phyloP scores from a whole-genome alignment of 1,140 invertebrate genomes.

The Drosophila elegans region DNA sequence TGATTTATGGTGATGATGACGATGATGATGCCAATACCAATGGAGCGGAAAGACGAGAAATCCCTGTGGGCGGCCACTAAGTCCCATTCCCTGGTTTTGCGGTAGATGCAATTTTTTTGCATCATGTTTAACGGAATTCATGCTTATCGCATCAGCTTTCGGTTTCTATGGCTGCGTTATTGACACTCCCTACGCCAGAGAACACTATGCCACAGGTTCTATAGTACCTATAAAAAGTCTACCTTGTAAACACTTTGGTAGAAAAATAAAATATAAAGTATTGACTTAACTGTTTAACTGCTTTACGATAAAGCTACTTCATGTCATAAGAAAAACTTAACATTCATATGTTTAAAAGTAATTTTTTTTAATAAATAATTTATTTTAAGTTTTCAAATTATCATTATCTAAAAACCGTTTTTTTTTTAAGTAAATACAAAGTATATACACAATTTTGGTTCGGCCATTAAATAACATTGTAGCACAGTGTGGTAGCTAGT shows the following conservation, averaged over 20 bases:
- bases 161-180: constrained; percentile 3
- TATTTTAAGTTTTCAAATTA: no score
- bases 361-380: no score
- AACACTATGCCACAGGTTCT: not conserved
- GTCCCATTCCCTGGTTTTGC: constrained; percentile 2
- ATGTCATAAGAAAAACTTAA: no score
- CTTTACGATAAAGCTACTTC: no score
- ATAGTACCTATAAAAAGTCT: not conserved
- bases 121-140: constrained; percentile 34
- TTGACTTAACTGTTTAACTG: no score
- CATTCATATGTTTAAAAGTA: no score
- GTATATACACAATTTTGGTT: no score
- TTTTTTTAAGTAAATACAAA: no score
- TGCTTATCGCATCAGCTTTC: constrained; percentile 32
- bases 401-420: no score
- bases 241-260: not conserved
- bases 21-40: constrained; percentile 54
- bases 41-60: constrained; percentile 33
- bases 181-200: not conserved
- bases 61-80: constrained; percentile 14
- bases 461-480: not conserved
- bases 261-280: not conserved
- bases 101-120: constrained; percentile 27
- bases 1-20: constrained; percentile 78
- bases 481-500: not conserved